Base-by-base conservation (phyloP, 2,888 invertebrate species). In the Rhagonycha fulva region DNA sequence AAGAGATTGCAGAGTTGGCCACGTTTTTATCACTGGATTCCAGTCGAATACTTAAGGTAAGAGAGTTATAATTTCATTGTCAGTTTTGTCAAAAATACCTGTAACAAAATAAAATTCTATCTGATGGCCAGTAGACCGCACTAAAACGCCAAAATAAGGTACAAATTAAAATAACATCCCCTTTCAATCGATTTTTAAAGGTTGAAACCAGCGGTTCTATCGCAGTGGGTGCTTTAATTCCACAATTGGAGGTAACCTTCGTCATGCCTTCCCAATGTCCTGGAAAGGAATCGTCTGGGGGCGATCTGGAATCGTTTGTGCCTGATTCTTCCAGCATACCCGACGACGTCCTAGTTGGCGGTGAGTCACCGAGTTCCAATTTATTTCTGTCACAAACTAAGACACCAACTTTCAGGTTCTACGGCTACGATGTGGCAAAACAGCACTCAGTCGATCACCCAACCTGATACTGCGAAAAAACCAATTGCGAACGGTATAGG, bases 301-400 rank as follows among this genome's bases (percentile, higher is more conserved):
- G 94, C 73, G 96, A 96, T 88, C 90, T 94, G 80, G 96, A 96
- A 88, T 96, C 95, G 79, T 87, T 87, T 79, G 94, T 95, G 61
- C 93, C 95, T 1, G 96, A 96, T 88, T 94, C 95, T 7, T 95
- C 95, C 80, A 96, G 95, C 86, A 91, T 96, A 82, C 94, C 94
- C 81, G 96, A 96, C 85, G 91, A 95, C 86, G 88, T 92, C 82
- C 87, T 92, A 62, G 84, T 84, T 86, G 89, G 92, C 88, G 91
- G 93, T 92, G 87, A 84, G 85, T 76, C 12, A 1, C 26, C n/a
- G 24, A 3, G 23, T 24, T 4, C 9, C 9, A 66, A n/a, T 63
- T 12, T 63, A 24, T 12, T 12, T 63, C 24, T 4, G 5, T 14
- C 9, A 23, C 12, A 12, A 19, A 12, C 10, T 61, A 63, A n/a